Conservation (phyloP, 2,113 vertebrate genomes). For the Gymnobelideus leadbeateri region DNA sequence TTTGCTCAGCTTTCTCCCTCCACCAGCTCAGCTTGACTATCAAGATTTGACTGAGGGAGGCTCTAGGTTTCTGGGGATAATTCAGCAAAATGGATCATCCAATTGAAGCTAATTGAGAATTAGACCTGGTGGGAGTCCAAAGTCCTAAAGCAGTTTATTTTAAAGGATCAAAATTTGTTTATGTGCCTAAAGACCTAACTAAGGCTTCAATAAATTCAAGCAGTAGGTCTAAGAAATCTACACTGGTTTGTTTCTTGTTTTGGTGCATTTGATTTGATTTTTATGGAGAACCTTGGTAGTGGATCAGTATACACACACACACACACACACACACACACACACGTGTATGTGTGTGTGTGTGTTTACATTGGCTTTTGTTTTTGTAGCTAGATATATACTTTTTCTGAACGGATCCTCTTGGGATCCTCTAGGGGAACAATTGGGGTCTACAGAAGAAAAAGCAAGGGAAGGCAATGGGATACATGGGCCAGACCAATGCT, state of each 20-base stretch:
- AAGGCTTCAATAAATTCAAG: slow-evolving; percentile 4
- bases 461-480: background rate
- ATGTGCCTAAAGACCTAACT: background rate
- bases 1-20: background rate
- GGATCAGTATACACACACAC: no score
- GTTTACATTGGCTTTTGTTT: background rate
- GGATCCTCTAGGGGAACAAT: background rate
- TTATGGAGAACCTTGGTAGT: no score
- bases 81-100: background rate
- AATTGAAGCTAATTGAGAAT: slow-evolving; percentile 15
- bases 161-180: slow-evolving; percentile 5
- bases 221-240: background rate
- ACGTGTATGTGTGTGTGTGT: background rate
- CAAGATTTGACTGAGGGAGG: background rate
- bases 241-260: background rate
- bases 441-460: background rate
- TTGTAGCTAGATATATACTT: background rate
- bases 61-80: background rate
- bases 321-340: no score
- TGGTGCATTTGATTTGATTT: background rate
- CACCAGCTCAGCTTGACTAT: slow-evolving; percentile 1
- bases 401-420: background rate
- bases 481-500: slow-evolving; percentile 9
- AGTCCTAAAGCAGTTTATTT: background rate
- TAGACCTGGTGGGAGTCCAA: background rate